Conservation (phyloP, 2,888 invertebrate genomes). For the Rhaphigaster nebulosa region DNA sequence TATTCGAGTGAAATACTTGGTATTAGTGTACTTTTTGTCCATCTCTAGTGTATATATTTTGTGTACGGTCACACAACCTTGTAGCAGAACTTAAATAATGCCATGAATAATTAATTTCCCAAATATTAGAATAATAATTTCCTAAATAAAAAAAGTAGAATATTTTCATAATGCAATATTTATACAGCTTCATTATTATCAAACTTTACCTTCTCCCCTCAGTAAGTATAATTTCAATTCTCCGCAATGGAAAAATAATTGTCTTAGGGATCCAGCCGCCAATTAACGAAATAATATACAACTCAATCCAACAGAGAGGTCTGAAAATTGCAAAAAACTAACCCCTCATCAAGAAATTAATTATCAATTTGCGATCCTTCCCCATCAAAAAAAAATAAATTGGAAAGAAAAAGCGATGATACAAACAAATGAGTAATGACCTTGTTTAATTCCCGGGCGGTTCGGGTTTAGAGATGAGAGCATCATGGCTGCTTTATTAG, state of each 20-base stretch:
- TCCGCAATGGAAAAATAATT: slow-evolving; percentile 3
- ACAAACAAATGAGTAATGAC: slow-evolving; percentile 3
- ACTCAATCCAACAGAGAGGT: not conserved
- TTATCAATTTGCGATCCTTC: not conserved
- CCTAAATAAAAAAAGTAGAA: too few species aligned
- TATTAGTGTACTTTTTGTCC: too few species aligned
- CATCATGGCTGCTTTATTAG: not conserved
- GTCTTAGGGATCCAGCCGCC: not conserved
- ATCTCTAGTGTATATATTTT: too few species aligned
- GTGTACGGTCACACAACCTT: too few species aligned
- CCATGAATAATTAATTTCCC: too few species aligned
- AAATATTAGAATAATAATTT: too few species aligned
- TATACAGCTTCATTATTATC: too few species aligned
- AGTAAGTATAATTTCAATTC: too few species aligned
- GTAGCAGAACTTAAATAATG: too few species aligned
- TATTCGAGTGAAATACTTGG: too few species aligned
- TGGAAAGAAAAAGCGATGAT: not conserved
- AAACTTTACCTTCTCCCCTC: too few species aligned
- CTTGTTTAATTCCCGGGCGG: not conserved
- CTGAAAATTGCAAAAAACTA: not conserved
- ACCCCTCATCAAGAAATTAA: not conserved
- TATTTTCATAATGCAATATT: too few species aligned
- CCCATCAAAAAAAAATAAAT: not conserved
- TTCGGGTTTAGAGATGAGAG: not conserved
- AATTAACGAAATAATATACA: not conserved